Evolutionary conservation across 2,113 vertebrate species (phyloP).

Genomic region (Pterocles orientalis): DNA sequence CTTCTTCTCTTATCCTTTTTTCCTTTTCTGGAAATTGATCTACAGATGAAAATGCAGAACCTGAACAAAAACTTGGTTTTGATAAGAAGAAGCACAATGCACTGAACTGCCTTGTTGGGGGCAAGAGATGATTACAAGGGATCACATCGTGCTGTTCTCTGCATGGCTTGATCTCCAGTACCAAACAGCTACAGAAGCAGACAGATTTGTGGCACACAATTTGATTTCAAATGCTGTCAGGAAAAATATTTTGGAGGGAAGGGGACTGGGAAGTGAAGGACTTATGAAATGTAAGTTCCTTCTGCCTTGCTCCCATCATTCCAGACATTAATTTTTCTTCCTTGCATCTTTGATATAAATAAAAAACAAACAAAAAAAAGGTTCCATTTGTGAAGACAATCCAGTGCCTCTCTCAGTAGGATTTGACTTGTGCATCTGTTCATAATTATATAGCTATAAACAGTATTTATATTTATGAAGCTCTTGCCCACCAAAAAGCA

Average conservation of each 20-base stretch:
- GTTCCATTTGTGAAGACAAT: neutral
- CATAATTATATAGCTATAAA: neutral
- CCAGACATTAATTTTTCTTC: neutral
- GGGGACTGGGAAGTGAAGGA: neutral
- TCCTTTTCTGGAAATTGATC: neutral
- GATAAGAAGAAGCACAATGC: neutral
- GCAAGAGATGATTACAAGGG: neutral
- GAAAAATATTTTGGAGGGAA: neutral
- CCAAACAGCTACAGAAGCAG: neutral
- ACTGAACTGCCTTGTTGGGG: neutral
- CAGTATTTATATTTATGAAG: neutral
- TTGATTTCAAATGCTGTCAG: neutral
- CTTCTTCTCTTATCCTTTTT: neutral
- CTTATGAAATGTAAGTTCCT: neutral
- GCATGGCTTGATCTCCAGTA: neutral
- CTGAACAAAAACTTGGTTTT: neutral
- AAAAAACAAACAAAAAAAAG: neutral
- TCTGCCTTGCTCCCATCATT: neutral
- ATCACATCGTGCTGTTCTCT: neutral
- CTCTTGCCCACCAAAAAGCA: neutral
- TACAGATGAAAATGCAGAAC: neutral
- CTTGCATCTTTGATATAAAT: neutral
- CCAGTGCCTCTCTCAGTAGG: neutral
- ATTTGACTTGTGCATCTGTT: neutral
- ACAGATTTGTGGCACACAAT: neutral